Evolutionary conservation across 1,140 invertebrate genomes (phyloP).

Genomic region (Orussus abietinus): DNA sequence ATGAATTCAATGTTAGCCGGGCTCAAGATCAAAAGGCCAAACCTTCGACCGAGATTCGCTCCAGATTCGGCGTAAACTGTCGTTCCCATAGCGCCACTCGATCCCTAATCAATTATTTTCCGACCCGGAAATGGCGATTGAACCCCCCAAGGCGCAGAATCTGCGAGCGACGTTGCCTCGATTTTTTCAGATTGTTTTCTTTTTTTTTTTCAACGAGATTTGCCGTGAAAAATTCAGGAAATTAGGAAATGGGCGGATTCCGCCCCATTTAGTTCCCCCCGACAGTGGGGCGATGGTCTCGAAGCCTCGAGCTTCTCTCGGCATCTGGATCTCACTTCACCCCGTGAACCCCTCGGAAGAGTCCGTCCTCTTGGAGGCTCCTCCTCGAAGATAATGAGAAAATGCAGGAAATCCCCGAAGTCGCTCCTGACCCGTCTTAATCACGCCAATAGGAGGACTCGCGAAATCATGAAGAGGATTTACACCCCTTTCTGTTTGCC

Average conservation of each 20-base stretch:
- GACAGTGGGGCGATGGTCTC: too few relatives aligned
- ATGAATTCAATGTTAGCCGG: constrained; percentile 30
- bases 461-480: constrained; percentile 16
- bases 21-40: constrained; percentile 31
- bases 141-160: too few relatives aligned
- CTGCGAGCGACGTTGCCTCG: too few relatives aligned
- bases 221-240: not conserved
- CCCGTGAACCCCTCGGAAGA: constrained; percentile 4
- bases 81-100: constrained; percentile 28
- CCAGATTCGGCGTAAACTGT: constrained; percentile 11
- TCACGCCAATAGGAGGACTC: constrained; percentile 22
- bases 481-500: constrained; percentile 11
- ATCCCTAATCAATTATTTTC: constrained; percentile 40
- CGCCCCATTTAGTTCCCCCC: constrained; percentile 20
- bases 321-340: not conserved
- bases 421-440: constrained; percentile 15
- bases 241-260: constrained; percentile 3
- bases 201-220: not conserved
- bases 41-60: not conserved
- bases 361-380: constrained; percentile 9
- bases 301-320: too few relatives aligned
- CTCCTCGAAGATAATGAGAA: constrained; percentile 34
- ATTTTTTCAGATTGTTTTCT: too few relatives aligned
- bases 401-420: constrained; percentile 25
- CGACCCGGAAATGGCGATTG: constrained; percentile 20